Conservation (phyloP, 2,113 vertebrate species). For the Solenodon paradoxus region DNA sequence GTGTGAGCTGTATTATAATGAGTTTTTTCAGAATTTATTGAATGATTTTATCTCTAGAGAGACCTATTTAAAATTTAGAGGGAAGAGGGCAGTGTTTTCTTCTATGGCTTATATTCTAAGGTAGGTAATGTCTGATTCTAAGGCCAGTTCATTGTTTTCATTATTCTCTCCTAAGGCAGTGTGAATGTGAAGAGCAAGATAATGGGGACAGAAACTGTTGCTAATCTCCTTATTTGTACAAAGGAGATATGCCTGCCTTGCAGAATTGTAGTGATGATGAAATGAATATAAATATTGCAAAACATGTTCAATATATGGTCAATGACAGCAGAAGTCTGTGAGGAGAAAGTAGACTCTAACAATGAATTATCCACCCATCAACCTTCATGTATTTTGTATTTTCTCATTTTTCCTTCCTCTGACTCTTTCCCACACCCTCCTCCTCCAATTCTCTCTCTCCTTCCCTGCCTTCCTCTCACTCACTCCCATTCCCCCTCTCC, state of each 20-base stretch:
- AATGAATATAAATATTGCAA: background rate
- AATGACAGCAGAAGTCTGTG: background rate
- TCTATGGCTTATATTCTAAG: slow-evolving; percentile 18
- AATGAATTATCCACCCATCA: background rate
- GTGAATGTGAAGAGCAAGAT: background rate
- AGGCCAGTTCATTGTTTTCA: background rate
- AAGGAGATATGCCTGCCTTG: background rate
- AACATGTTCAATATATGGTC: background rate
- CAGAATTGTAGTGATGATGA: background rate
- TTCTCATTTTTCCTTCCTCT: background rate
- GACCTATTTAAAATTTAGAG: slow-evolving; percentile 37
- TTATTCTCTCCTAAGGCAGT: background rate
- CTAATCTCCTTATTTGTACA: background rate
- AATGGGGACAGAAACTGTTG: background rate
- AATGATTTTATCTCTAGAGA: slow-evolving; percentile 42
- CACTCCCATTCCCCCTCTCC: background rate
- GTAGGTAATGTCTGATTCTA: background rate
- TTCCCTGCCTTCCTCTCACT: background rate
- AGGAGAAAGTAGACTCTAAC: background rate
- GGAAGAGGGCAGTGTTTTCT: background rate
- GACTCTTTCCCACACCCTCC: background rate
- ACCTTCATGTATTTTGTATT: background rate
- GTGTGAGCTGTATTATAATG: background rate
- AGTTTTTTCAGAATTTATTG: background rate
- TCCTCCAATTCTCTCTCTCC: too few species aligned